These are phyloP conservation scores for Cheilosia vernalis DNA, from an alignment of 2,888 invertebrate genomes.

Conservation along the genomic window DNA sequence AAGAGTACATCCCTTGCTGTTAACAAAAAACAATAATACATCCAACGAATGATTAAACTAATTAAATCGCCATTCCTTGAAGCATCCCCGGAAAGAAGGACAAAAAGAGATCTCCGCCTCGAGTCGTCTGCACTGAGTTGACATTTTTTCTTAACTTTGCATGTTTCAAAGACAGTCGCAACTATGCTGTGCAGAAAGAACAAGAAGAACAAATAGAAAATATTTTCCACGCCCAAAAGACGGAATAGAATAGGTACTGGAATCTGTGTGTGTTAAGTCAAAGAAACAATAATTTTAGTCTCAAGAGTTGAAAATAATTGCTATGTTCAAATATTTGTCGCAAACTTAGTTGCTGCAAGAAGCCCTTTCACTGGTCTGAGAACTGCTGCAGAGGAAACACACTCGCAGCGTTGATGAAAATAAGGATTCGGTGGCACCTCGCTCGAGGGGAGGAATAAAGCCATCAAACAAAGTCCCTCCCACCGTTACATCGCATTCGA, in stretches of 20 bases:
- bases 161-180: constrained; percentile 24
- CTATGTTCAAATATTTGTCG: constrained; percentile 71
- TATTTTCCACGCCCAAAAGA: constrained; percentile 43
- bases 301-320: constrained; percentile 67
- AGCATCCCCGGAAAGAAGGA: constrained; percentile 18
- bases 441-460: constrained; percentile 10
- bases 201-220: constrained; percentile 44
- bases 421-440: constrained; percentile 37
- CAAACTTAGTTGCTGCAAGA: constrained; percentile 39
- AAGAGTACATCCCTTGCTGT: not conserved
- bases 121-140: constrained; percentile 28
- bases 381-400: constrained; percentile 25
- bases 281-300: constrained; percentile 64
- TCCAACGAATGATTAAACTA: constrained; percentile 57
- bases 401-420: constrained; percentile 37
- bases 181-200: not conserved
- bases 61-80: constrained; percentile 62
- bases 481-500: constrained; percentile 6
- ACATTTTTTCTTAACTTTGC: constrained; percentile 53
- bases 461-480: constrained; percentile 19
- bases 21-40: not conserved
- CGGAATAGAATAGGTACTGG: not conserved
- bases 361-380: constrained; percentile 48
- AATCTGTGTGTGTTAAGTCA: not conserved
- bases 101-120: constrained; percentile 21